Evolutionary conservation across 2,113 vertebrate species (phyloP).

Genomic region (Oncorhynchus mykiss): DNA sequence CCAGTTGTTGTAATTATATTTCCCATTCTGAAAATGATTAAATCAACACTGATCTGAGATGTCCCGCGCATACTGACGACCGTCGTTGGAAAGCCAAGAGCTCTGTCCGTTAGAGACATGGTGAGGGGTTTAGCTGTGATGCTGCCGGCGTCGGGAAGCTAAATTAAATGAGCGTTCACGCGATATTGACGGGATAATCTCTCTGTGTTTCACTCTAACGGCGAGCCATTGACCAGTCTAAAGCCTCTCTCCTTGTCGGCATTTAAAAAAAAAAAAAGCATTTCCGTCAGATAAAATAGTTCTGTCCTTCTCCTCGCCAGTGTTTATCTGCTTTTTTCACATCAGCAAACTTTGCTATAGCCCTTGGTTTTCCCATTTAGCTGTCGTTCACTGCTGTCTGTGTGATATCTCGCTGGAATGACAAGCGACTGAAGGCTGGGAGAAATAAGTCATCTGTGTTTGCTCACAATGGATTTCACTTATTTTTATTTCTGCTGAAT

Average conservation of each 20-base stretch:
- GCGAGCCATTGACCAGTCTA: slow-evolving; percentile 32
- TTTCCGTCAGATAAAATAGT: slow-evolving; percentile 50
- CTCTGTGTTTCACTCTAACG: slow-evolving; percentile 36
- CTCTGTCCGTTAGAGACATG: slow-evolving; percentile 18
- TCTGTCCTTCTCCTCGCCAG: slow-evolving; percentile 18
- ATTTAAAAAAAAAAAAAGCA: slow-evolving; percentile 51
- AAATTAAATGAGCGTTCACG: slow-evolving; percentile 73
- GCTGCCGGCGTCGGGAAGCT: slow-evolving; percentile 59
- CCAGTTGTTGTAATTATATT: slow-evolving; percentile 78
- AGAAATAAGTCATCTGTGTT: slow-evolving; percentile 55
- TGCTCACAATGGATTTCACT: slow-evolving; percentile 53
- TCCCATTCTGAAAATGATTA: slow-evolving; percentile 78
- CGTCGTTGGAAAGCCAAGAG: slow-evolving; percentile 48
- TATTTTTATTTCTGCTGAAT: slow-evolving; percentile 34
- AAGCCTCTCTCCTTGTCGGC: slow-evolving; percentile 30
- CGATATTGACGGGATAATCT: slow-evolving; percentile 64
- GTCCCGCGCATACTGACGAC: slow-evolving; percentile 70
- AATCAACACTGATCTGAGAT: slow-evolving; percentile 75
- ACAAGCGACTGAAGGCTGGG: slow-evolving; percentile 11
- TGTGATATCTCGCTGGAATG: slow-evolving; percentile 50
- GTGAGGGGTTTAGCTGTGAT: slow-evolving; percentile 24
- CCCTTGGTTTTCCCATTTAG: slow-evolving; percentile 42
- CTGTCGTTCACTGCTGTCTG: slow-evolving; percentile 35
- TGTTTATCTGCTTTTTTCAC: slow-evolving; percentile 65
- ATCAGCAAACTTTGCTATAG: slow-evolving; percentile 60